Evolutionary conservation across 1,140 invertebrate species (phyloP), one percentile per base, ranked within the genome.

Genomic region (Calliphora vicina): DNA sequence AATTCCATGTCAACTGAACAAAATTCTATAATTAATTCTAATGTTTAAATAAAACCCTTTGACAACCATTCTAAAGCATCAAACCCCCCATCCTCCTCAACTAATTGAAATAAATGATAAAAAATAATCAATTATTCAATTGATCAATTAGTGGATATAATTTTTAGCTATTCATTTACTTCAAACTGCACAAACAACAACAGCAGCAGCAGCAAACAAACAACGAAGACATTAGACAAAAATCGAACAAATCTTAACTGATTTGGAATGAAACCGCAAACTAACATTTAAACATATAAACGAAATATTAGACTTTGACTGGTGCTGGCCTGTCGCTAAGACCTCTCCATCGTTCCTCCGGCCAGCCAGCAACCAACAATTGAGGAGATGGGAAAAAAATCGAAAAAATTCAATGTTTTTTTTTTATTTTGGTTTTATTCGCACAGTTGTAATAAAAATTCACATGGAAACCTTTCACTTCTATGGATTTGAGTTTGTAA

Each of bases 391-490:
- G 61, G 3, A 67, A 67, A 67, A 67, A 67, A 17, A 17, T 6
- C 15, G 15, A 57, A n/a, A 57, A 57, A 57, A 67, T 67, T 67
- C 9, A 23, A 67, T 25, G 8, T 73, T 25, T 73, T 25, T 72
- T 72, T 3, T 72, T 72, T 9, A 25, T n/a, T 9, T 6, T 13
- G 23, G 23, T 76, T 76, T 76, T 61, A 27, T 72, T 82, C 42
- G 20, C 83, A 61, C 20, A 27, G 23, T 61, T 81, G 4, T 50
- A 57, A 26, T 15, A 72, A 71, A 83, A 84, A 85, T 82, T 83
- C 82, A 84, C 84, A 83, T 86, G 83, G 80, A 86, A 84, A 85
- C 87, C 87, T 88, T 88, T 88, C 87, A 88, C 87, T 85, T 80
- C 29, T 13, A 67, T 25, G 8, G n/a, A 23, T 67, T 57, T 57